phyloP scores from a whole-genome alignment of 2,888 invertebrate species.

The Alcis repandata region DNA sequence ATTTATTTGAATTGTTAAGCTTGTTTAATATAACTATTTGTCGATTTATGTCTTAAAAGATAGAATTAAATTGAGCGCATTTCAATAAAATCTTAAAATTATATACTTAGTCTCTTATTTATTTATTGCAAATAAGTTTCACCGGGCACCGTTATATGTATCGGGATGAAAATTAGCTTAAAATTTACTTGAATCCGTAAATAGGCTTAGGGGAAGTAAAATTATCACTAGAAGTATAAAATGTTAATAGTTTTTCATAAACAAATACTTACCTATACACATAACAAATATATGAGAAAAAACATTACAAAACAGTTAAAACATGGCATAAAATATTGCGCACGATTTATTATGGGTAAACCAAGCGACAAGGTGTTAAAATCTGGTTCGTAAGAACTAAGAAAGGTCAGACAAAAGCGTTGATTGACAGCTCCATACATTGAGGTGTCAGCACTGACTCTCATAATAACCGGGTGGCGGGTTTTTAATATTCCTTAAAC shows the following conservation, averaged over 20 bases:
- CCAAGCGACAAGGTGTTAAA: conserved; percentile 44
- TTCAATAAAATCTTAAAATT: neutral
- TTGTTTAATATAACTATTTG: neutral
- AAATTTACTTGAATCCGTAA: no score
- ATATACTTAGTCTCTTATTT: no score
- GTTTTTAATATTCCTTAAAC: conserved; percentile 12
- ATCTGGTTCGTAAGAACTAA: conserved; percentile 45
- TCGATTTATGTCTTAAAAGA: neutral
- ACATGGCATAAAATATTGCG: conserved; percentile 11
- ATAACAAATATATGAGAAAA: neutral
- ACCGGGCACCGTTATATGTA: no score
- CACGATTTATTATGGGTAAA: conserved; percentile 29
- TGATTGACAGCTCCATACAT: conserved; percentile 63
- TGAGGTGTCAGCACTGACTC: conserved; percentile 52
- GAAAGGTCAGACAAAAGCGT: conserved; percentile 50
- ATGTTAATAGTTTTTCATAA: no score
- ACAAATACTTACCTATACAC: no score
- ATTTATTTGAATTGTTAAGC: conserved; percentile 4
- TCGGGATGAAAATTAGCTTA: no score
- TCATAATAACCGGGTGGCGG: conserved; percentile 20
- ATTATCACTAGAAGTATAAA: no score
- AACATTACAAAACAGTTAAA: neutral
- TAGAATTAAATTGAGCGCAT: neutral
- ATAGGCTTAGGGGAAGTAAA: no score
- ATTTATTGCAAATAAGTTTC: no score